Conservation (phyloP, 2,888 invertebrate species). For the Boloria euphrosyne region DNA sequence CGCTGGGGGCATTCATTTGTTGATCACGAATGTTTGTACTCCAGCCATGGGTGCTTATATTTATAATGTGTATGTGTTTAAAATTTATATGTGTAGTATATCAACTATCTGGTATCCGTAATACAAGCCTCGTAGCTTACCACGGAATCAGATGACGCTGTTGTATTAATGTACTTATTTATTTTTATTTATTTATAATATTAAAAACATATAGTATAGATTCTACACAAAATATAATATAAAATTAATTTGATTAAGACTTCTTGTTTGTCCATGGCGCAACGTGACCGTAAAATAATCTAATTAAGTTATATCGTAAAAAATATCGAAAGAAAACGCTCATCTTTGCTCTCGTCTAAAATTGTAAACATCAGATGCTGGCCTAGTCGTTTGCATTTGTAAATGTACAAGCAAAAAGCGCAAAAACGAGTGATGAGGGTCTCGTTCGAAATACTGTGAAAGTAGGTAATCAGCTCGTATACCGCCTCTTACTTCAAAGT, state of each 20-base stretch:
- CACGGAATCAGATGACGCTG: too few relatives aligned
- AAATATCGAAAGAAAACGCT: slow-evolving; percentile 9
- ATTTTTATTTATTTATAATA: too few relatives aligned
- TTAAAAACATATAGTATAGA: too few relatives aligned
- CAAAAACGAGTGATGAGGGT: slow-evolving; percentile 69
- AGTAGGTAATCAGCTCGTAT: slow-evolving; percentile 70
- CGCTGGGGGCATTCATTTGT: too few relatives aligned
- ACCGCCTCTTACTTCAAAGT: slow-evolving; percentile 68
- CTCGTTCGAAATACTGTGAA: slow-evolving; percentile 67
- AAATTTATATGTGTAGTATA: too few relatives aligned
- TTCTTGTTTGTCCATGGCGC: background rate
- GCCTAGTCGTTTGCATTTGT: slow-evolving; percentile 57
- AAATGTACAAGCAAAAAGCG: slow-evolving; percentile 53
- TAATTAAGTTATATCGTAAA: slow-evolving; percentile 7
- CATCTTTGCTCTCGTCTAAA: slow-evolving; percentile 25
- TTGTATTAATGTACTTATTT: too few relatives aligned
- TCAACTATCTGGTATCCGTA: too few relatives aligned
- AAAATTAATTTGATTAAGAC: too few relatives aligned
- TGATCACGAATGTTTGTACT: too few relatives aligned
- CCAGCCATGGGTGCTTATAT: too few relatives aligned
- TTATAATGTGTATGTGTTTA: too few relatives aligned
- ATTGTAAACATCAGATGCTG: slow-evolving; percentile 27
- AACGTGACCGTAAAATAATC: background rate
- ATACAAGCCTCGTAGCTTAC: too few relatives aligned
- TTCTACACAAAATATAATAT: background rate